Conservation (phyloP, 1,140 invertebrate genomes). For the Megathymus violae region DNA sequence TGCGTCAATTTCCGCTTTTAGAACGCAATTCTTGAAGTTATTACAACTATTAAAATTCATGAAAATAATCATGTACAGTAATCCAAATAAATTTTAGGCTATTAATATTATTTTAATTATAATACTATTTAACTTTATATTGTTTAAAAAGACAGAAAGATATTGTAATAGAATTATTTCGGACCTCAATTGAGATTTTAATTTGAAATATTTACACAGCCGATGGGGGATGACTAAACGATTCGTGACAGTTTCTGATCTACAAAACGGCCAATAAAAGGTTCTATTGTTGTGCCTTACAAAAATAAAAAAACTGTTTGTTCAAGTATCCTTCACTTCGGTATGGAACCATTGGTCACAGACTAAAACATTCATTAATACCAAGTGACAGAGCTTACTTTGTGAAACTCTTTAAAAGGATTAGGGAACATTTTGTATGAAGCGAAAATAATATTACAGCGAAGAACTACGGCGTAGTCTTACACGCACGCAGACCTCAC, state of each 20-base stretch:
- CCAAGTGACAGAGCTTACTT: constrained; percentile 27
- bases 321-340: constrained; percentile 45
- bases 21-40: too few species aligned
- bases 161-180: constrained; percentile 30
- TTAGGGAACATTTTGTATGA: constrained; percentile 46
- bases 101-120: too few species aligned
- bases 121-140: too few species aligned
- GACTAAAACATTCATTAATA: constrained; percentile 23
- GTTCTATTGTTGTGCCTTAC: constrained; percentile 67
- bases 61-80: too few species aligned
- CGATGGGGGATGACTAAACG: constrained; percentile 68
- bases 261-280: constrained; percentile 78
- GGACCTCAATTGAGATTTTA: constrained; percentile 44
- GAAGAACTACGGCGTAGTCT: constrained; percentile 48
- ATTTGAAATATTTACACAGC: constrained; percentile 72
- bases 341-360: constrained; percentile 24
- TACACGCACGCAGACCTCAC: constrained; percentile 57
- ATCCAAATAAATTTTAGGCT: too few species aligned
- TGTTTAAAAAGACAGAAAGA: too few species aligned
- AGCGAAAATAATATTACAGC: constrained; percentile 51
- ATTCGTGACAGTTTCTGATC: constrained; percentile 71
- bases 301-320: constrained; percentile 68
- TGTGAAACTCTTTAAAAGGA: constrained; percentile 23
- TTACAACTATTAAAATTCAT: too few species aligned
- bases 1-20: too few species aligned